phyloP scores from a whole-genome alignment of 1,140 invertebrate genomes.

The Drosophila sechellia region DNA sequence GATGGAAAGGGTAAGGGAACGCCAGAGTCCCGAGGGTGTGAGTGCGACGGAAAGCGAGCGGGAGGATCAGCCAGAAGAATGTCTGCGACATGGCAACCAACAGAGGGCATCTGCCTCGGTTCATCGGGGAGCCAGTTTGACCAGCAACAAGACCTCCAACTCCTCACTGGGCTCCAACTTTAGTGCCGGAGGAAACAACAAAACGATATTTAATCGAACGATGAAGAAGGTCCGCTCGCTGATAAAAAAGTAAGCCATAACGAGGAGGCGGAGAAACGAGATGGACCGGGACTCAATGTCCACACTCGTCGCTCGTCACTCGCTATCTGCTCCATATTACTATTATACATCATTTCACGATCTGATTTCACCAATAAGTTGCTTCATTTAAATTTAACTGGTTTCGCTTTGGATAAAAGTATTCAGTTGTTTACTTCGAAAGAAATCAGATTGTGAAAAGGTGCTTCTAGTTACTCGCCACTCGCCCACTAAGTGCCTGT shows the following conservation, averaged over 20 bases:
- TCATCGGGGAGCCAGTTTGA: conserved; percentile 75
- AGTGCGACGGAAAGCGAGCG: conserved; percentile 79
- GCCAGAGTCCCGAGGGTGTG: conserved; percentile 79
- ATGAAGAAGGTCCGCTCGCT: conserved; percentile 89
- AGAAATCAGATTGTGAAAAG: conserved; percentile 28
- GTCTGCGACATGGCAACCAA: conserved; percentile 54
- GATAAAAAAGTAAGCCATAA: conserved; percentile 87
- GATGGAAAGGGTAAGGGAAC: conserved; percentile 23
- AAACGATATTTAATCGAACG: conserved; percentile 89
- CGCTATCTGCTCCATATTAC: conserved; percentile 31
- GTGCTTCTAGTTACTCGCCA: conserved; percentile 5
- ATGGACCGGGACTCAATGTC: conserved; percentile 38
- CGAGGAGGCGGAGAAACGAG: conserved; percentile 36
- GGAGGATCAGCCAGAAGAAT: conserved; percentile 57
- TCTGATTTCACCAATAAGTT: conserved; percentile 7
- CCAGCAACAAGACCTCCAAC: conserved; percentile 71
- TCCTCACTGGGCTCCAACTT: conserved; percentile 73
- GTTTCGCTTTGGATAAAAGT: too few species aligned
- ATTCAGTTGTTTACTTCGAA: background rate
- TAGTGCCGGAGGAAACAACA: conserved; percentile 70
- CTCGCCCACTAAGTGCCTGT: conserved; percentile 42
- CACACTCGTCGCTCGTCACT: conserved; percentile 54
- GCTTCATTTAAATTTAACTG: background rate
- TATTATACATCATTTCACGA: conserved; percentile 10
- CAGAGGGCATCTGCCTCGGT: conserved; percentile 77